Evolutionary conservation across 2,888 invertebrate species (phyloP), one percentile per base, ranked within the genome.

Genomic region (Andrena bucephala): DNA sequence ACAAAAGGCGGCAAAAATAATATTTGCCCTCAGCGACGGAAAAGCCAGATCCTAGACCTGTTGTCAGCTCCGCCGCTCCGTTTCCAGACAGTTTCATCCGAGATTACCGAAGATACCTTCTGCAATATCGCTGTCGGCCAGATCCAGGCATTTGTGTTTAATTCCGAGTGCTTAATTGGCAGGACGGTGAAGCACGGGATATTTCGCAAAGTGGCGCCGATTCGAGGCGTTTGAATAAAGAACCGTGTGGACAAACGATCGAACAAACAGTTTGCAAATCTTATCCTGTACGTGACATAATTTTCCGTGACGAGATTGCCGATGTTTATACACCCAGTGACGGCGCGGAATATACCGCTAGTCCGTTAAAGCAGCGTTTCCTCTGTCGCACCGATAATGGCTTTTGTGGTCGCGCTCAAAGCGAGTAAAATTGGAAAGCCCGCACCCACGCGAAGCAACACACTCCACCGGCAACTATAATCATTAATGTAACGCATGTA

Each of bases 371-470:
- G 54, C n/a, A 62, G 48, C 50, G 72, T 65, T 76, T 63, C 70
- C 62, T 72, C 42, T 8, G 69, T 60, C 31, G 57, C 62, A 57
- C 27, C 85, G 85, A 85, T 85, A 85, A 85, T 80, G 66, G 83
- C 65, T 80, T 80, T 85, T 85, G 74, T 59, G 42, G 50, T 50
- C 33, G 27, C 65, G 71, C 67, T 83, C 75, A 80, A 82, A 83
- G 80, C 24, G 79, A 83, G 77, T 83, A 77, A 85, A 85, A 85
- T 81, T 72, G 83, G 57, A 76, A 73, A 80, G 31, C 80, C 67
- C 27, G 72, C 73, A 73, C 52, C 68, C 36, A 60, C 68, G 31
- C 7, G 63, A 57, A 83, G 75, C 79, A 69, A 27, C 48, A 68
- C 66, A 68, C 59, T 63, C 74, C 36, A 5, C 42, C 20, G 52